Conservation (phyloP, 2,797 vertebrate species). For the Pelodytes ibericus region DNA sequence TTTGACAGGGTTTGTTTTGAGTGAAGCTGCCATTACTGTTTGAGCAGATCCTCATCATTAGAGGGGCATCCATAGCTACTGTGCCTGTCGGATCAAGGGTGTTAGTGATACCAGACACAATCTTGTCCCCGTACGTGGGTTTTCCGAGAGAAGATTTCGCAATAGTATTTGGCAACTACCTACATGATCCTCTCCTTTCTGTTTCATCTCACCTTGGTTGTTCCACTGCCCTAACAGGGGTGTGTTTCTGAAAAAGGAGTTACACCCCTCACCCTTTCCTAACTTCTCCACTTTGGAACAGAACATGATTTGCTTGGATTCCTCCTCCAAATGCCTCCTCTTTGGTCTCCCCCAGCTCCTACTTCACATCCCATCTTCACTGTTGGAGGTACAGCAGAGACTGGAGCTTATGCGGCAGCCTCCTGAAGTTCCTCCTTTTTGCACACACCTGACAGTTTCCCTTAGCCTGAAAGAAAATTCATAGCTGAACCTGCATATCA, state of each 20-base stretch:
- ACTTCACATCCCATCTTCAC: not conserved
- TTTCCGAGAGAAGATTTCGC: not conserved
- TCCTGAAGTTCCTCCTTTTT: not conserved
- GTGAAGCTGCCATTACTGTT: too few species aligned
- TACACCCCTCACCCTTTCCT: not conserved
- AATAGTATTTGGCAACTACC: not conserved
- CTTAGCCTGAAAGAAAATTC: conserved; percentile 14
- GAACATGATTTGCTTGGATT: not conserved
- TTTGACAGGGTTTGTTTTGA: too few species aligned
- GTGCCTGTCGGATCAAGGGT: not conserved
- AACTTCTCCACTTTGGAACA: not conserved
- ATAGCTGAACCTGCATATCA: not conserved
- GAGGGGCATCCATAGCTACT: not conserved
- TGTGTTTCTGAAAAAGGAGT: not conserved
- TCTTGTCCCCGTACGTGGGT: not conserved
- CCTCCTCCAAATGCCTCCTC: not conserved
- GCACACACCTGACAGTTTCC: not conserved
- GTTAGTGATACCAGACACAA: conserved; percentile 15
- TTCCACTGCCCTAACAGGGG: not conserved
- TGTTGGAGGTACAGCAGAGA: conserved; percentile 1
- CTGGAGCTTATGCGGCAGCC: not conserved
- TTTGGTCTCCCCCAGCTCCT: not conserved
- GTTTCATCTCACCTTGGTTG: not conserved
- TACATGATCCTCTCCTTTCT: not conserved
- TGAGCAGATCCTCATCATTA: not conserved